These are phyloP conservation scores for Neodiprion virginianus DNA, from an alignment of 1,140 invertebrate genomes.

Conservation along the genomic window DNA sequence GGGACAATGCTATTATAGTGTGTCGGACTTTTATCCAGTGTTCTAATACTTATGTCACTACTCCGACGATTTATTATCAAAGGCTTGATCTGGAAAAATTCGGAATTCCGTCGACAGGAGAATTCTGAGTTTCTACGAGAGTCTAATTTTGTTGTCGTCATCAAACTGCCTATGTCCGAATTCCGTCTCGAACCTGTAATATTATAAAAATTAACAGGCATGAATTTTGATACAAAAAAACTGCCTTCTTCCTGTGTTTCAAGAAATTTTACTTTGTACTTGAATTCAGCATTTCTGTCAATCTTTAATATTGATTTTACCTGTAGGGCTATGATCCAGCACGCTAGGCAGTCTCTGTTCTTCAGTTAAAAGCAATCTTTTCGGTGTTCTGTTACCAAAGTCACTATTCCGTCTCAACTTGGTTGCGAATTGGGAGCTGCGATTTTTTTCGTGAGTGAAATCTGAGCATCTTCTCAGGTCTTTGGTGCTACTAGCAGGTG, in stretches of 20 bases:
- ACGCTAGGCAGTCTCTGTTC: constrained; percentile 47
- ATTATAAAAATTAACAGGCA: background rate
- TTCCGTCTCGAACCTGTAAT: constrained; percentile 45
- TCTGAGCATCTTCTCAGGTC: constrained; percentile 53
- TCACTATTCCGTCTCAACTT: constrained; percentile 55
- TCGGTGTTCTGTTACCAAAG: constrained; percentile 51
- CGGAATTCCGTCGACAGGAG: constrained; percentile 46
- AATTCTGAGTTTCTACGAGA: constrained; percentile 50
- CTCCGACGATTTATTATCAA: constrained; percentile 47
- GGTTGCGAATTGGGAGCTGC: constrained; percentile 53
- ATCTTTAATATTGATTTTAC: constrained; percentile 23
- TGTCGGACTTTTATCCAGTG: constrained; percentile 50
- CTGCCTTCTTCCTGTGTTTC: too few relatives aligned
- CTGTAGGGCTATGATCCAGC: constrained; percentile 47
- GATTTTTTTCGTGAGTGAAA: constrained; percentile 53
- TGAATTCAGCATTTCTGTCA: too few relatives aligned
- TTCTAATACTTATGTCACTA: constrained; percentile 52
- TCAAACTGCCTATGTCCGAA: constrained; percentile 47
- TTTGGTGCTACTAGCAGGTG: constrained; percentile 41
- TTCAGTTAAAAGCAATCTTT: constrained; percentile 37
- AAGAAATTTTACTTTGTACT: too few relatives aligned
- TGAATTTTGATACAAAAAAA: background rate
- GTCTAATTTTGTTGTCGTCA: constrained; percentile 33
- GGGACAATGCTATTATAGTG: constrained; percentile 40
- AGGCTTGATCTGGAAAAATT: constrained; percentile 45